phyloP scores from a whole-genome alignment of 1,140 invertebrate species.

The Schlechtendalia chinensis region DNA sequence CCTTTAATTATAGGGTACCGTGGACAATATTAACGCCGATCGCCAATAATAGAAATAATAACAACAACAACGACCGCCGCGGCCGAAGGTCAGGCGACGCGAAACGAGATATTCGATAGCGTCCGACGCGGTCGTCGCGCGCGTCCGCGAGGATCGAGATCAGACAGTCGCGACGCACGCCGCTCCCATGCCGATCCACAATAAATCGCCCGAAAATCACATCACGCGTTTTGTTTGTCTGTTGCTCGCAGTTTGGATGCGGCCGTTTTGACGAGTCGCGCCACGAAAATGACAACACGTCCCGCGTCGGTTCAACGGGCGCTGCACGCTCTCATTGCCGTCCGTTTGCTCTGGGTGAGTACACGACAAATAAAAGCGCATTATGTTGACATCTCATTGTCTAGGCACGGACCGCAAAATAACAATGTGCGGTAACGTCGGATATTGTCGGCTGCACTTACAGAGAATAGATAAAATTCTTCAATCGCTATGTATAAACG shows the following conservation, averaged over 20 bases:
- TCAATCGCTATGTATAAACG: neutral
- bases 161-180: no score
- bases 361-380: neutral
- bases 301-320: neutral
- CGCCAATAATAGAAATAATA: no score
- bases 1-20: neutral
- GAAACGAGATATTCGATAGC: neutral
- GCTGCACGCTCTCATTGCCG: neutral
- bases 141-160: no score
- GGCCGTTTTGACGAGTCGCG: slow-evolving; percentile 19
- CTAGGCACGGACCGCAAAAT: neutral
- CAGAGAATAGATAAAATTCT: neutral
- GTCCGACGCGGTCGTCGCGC: no score
- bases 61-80: neutral
- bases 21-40: no score
- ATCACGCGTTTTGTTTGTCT: no score
- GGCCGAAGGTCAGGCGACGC: slow-evolving; percentile 12
- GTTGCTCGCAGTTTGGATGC: slow-evolving; percentile 36
- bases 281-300: slow-evolving; percentile 34
- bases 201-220: no score
- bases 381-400: neutral
- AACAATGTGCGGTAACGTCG: neutral
- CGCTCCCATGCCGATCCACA: no score
- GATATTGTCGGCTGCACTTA: neutral
- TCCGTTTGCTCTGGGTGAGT: slow-evolving; percentile 20